Base-by-base conservation (phyloP, 2,113 vertebrate species). In the Bufo gargarizans region DNA sequence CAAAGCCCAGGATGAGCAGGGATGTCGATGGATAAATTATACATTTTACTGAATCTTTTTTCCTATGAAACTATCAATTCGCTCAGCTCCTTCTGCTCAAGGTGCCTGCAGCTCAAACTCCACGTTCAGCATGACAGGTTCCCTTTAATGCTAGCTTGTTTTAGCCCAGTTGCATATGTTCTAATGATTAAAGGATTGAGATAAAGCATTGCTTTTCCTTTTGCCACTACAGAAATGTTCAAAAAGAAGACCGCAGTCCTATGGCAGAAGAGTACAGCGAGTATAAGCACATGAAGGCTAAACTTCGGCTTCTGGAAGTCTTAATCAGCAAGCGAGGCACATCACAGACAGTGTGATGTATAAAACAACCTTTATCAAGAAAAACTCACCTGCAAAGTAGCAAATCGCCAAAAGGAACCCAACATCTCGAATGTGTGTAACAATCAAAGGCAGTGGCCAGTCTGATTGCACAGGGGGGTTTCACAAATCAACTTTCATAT, bases 231-330 rank as follows among this genome's bases (percentile, higher is more conserved):
- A 99, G 98, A 93, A 98, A 95, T 0, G 96, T 97, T 88, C 98
- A 99, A 93, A 99, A 98, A 91, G 98, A 99, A 92, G 98, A 99
- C 89, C 98, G 98, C 84, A 90, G 94, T 80, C 97, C 98, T 0
- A 93, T 99, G 95, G 96, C 97, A 0, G 96, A 95, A 83, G 98
- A 99, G 53, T 99, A 99, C 94, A 97, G 90, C 0, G 97, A 98
- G 89, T 99, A 99, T 94, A 99, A 99, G 91, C 97, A 99, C 65
- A 90, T 99, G 17, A 99, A 99, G 91, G 98, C 98, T 50, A 99
- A 99, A 89, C 94, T 99, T 82, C 93, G 96, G 90, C 96, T 99
- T 47, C 92, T 99, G 92, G 98, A 99, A 89, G 98, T 98, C 86
- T 96, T 99, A 88, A 99, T 99, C 94, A 99, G 96, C 96, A 99